Conservation (phyloP, 2,113 vertebrate genomes). For the Macrotis lagotis region DNA sequence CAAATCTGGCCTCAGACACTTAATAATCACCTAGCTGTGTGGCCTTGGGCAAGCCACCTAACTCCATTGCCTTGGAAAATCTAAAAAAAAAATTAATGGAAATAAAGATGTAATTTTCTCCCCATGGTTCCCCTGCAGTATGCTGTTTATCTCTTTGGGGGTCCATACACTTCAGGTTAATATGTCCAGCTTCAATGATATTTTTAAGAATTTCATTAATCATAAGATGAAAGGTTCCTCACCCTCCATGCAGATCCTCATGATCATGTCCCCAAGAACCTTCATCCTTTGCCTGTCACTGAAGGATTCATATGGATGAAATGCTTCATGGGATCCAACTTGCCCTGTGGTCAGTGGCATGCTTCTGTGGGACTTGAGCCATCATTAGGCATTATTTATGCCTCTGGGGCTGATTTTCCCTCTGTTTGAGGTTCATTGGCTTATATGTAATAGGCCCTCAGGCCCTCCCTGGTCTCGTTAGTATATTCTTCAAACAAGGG, state of each 20-base stretch:
- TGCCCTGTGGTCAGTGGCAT: conserved; percentile 23
- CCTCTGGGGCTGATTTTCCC: conserved; percentile 11
- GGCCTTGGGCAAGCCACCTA: too few species aligned
- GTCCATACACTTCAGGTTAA: neutral
- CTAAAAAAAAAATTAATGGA: too few species aligned
- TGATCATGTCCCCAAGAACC: neutral
- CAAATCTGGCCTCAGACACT: too few species aligned
- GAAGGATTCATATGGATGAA: neutral
- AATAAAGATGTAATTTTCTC: neutral
- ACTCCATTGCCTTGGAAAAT: too few species aligned
- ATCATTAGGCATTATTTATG: neutral
- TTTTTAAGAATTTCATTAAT: neutral
- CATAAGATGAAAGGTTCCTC: neutral
- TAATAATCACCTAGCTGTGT: too few species aligned
- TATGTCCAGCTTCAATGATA: neutral
- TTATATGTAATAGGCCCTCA: neutral
- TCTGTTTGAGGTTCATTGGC: conserved; percentile 19
- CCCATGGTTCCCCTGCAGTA: neutral
- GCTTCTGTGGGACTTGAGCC: neutral
- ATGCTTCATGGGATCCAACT: neutral
- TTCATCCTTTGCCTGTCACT: neutral
- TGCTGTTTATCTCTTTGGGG: neutral
- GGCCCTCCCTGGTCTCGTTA: conserved; percentile 44
- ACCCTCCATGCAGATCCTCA: too few species aligned
- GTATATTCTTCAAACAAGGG: neutral